Base-by-base conservation (phyloP, 2,797 vertebrate genomes). In the Rachycentron canadum region DNA sequence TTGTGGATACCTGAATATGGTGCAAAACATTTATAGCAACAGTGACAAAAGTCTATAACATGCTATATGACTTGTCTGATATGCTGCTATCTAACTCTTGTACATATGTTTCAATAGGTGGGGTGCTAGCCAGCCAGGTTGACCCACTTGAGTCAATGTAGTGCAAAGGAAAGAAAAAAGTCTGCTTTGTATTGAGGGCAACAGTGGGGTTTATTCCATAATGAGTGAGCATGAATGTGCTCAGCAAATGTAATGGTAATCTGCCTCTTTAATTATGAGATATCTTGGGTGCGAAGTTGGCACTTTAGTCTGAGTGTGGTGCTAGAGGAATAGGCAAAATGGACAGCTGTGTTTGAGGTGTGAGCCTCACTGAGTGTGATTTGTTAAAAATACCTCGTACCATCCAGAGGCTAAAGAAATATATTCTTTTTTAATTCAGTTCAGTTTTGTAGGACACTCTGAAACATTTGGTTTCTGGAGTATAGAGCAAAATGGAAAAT, bases 161-260 rank as follows among this genome's bases (percentile, higher is more conserved):
- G 13, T n/a, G 21, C 19, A n/a, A 32, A 32, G 32, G 32, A 32
- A 32, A 32, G 32, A 7, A 19, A 30, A 23, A 30, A 71, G 8
- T 50, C 38, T 17, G 12, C 69, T 26, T 69, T 23, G 5, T 21
- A 52, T 65, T 43, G 14, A 28, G 32, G 38, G n/a, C 7, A 8
- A 23, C 19, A 12, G 8, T 49, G 11, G 26, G 19, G 41, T 49
- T 38, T 69, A 32, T 57, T 26, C 34, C 23, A 28, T 57, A 57
- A 69, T 63, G 45, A 67, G 52, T 58, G 28, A 69, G 52, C 56
- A 66, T 57, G 49, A 61, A 70, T 56, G 30, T 56, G 28, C 57
- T 62, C 36, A 71, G 72, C 66, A 62, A 67, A 63, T 62, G 76
- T 40, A 43, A 58, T 38, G 30, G 50, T 30, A 62, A 76, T 36